Base-by-base conservation (phyloP, 2,888 invertebrate genomes). In the Coleophora flavipennella region DNA sequence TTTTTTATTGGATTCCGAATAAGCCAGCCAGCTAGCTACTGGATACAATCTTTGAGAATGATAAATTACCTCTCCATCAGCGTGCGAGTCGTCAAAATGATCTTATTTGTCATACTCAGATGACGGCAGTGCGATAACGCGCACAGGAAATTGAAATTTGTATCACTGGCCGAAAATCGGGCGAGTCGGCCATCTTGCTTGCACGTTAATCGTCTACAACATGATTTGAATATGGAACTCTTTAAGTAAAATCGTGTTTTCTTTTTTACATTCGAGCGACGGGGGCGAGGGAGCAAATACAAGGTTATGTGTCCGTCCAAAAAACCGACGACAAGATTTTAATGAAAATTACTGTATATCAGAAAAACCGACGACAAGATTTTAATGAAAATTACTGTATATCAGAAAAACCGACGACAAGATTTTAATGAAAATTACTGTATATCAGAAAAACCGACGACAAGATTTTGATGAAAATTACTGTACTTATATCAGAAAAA, bases 131-230 rank as follows among this genome's bases (percentile, higher is more conserved):
- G 51, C 57, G 80, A 83, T 83, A 83, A 80, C 57, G 59, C 56
- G 62, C 66, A 66, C 78, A 83, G 83, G 83, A 83, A 83, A 83
- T 83, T 83, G 83, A 77, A 80, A 76, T 83, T 73, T 77, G 77
- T 81, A 83, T 81, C 81, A 67, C 77, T 64, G 71, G 61, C 64
- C 73, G 67, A 79, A 80, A 80, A 81, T 79, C 81, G 58, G 66
- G 59, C 57, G 52, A 55, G 59, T 54, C 56, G 43, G 71, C 75
- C 76, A 75, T 74, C 62, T 72, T 73, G 79, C 66, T 79, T 72
- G 72, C 68, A 20, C 20, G 20, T 20, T 80, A 80, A 81, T 79
- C 78, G 69, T 64, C 64, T 59, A 55, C 55, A 55, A 61, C 60
- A 62, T 57, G 59, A 76, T 81, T 81, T 81, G 72, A 80, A 78